Conservation (phyloP, 2,113 vertebrate genomes). For the Atrichornis clamosus region DNA sequence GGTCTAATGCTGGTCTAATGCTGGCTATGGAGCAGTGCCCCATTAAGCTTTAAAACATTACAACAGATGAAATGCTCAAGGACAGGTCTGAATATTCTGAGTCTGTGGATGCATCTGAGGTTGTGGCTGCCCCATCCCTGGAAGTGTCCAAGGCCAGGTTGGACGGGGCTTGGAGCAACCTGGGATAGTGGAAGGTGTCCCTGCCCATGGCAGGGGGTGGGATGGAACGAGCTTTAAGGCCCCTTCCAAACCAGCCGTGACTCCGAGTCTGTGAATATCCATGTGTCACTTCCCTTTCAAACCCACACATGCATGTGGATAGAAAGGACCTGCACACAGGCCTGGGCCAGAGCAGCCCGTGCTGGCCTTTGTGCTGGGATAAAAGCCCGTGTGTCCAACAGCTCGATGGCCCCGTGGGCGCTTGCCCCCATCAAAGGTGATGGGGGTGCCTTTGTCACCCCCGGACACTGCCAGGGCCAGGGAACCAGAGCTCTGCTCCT, state of each 20-base stretch:
- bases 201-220: background rate
- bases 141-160: background rate
- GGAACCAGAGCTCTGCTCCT: background rate
- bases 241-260: background rate
- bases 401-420: background rate
- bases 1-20: background rate
- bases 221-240: background rate
- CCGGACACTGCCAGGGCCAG: background rate
- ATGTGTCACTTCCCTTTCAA: background rate
- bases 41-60: background rate
- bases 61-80: background rate
- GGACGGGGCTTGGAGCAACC: fast-evolving
- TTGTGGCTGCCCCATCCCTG: background rate
- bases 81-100: background rate
- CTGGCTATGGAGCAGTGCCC: fast-evolving
- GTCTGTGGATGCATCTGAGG: background rate
- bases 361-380: background rate
- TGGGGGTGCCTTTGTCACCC: background rate
- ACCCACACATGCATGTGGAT: fast-evolving
- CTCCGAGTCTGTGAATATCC: background rate
- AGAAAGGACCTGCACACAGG: background rate
- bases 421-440: background rate
- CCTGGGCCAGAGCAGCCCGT: background rate
- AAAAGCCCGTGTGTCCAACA: background rate
- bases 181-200: background rate